Conservation (phyloP, 2,888 invertebrate species). For the Nesidiocoris tenuis region DNA sequence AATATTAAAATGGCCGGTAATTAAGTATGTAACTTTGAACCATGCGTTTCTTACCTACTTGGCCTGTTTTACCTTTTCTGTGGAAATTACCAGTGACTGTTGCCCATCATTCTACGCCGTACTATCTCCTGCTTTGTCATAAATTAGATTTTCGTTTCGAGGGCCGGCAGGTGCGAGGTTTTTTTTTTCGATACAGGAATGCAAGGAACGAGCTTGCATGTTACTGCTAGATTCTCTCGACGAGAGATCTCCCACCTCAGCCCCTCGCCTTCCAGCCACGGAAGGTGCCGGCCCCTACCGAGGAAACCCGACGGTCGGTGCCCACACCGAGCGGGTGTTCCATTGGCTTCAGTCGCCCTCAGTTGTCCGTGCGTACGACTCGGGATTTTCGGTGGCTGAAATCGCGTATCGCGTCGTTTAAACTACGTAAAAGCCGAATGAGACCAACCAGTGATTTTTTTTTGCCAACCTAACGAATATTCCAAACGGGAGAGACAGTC, state of each 20-base stretch:
- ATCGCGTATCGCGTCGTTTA: not conserved
- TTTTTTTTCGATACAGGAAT: not conserved
- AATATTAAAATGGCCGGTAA: no score
- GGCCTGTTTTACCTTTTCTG: no score
- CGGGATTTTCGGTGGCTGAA: not conserved
- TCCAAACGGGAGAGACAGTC: not conserved
- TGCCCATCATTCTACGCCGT: no score
- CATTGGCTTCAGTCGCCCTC: slow-evolving; percentile 30
- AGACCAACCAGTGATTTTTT: not conserved
- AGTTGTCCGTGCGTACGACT: slow-evolving; percentile 19
- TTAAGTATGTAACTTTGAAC: no score
- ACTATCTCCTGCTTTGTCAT: no score
- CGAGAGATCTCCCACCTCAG: not conserved
- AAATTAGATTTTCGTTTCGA: no score
- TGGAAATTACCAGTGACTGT: no score
- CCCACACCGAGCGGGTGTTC: slow-evolving; percentile 24
- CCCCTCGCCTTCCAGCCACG: not conserved
- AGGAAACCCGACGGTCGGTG: slow-evolving; percentile 13
- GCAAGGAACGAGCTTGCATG: not conserved
- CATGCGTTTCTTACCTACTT: no score
- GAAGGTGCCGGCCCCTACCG: slow-evolving; percentile 21
- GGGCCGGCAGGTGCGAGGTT: no score
- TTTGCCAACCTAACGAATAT: not conserved
- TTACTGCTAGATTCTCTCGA: not conserved
- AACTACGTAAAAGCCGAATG: not conserved